Base-by-base conservation (phyloP, 2,113 vertebrate species). In the Coreoperca whiteheadi region DNA sequence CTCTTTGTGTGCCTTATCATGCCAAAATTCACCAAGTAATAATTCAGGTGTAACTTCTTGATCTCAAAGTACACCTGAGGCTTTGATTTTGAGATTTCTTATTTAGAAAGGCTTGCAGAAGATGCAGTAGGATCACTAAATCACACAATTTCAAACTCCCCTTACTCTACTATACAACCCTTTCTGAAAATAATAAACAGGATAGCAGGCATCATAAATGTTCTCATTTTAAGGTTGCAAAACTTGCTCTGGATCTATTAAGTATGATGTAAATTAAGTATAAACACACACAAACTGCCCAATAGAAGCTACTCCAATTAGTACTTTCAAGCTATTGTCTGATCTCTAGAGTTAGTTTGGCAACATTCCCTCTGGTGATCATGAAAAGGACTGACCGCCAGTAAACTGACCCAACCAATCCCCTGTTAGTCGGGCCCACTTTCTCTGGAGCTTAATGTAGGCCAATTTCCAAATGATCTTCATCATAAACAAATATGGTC, bases 321-420 rank as follows among this genome's bases (percentile, higher is more conserved):
- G 48, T 64, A 50, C 67, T 60, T 73, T 34, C 18, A 73, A 72
- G 71, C 56, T 74, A 63, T 74, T 84, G 81, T 90, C 54, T 70
- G 61, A 85, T 80, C 63, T 43, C 63, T 50, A 67, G 59, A 75
- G 60, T 80, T 34, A n/a, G 20, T 68, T 85, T 87, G 86, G 82
- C 82, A 77, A 43, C 11, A 6, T 71, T 87, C 84, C 84, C 76
- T 63, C 7, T 64, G 68, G 54, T 32, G 72, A 69, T 66, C 76
- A 64, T 80, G 81, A 69, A 82, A 77, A 37, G 54, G 30, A 74
- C n/a, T 57, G 23, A 56, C 74, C 74, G 89, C 81, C 78, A 74
- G 82, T 70, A 74, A 79, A 73, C 11, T 84, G 80, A 83, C 77
- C 83, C 68, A 15, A n/a, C 14, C 10, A 23, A 9, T 30, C 46